phyloP scores from a whole-genome alignment of 2,888 invertebrate genomes.

The Spisula solida region DNA sequence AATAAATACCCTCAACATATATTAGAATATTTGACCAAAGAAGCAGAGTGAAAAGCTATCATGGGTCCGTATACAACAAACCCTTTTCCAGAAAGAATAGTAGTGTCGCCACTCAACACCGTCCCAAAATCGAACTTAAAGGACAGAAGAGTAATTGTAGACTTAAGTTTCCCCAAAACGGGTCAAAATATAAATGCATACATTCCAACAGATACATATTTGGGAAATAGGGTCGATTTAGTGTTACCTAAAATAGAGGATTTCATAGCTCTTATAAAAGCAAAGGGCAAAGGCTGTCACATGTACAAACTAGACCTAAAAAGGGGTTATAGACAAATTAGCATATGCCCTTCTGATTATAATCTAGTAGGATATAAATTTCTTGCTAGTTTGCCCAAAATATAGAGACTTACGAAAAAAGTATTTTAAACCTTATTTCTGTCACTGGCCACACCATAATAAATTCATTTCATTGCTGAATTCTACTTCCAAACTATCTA shows the following conservation, averaged over 20 bases:
- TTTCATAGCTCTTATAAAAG: slow-evolving; percentile 21
- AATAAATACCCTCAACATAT: slow-evolving; percentile 20
- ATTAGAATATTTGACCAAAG: slow-evolving; percentile 22
- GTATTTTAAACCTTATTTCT: too few species aligned
- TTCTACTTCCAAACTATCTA: too few species aligned
- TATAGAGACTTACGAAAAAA: too few species aligned
- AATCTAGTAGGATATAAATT: slow-evolving; percentile 19
- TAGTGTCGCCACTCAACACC: slow-evolving; percentile 32
- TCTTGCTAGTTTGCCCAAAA: slow-evolving; percentile 39
- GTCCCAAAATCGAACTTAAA: slow-evolving; percentile 10
- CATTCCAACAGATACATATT: slow-evolving; percentile 37
- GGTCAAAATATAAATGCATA: slow-evolving; percentile 26
- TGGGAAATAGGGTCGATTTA: slow-evolving; percentile 32
- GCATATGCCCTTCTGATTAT: slow-evolving; percentile 33
- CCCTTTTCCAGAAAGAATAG: slow-evolving; percentile 22
- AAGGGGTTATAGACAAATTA: slow-evolving; percentile 42
- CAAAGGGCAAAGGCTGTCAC: slow-evolving; percentile 15
- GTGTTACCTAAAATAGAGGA: slow-evolving; percentile 50
- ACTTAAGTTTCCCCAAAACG: slow-evolving; percentile 31
- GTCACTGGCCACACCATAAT: too few species aligned
- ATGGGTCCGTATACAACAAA: slow-evolving; percentile 25
- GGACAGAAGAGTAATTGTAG: slow-evolving; percentile 37
- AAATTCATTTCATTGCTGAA: too few species aligned
- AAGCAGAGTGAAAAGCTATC: slow-evolving; percentile 8
- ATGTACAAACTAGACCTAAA: slow-evolving; percentile 42